These are phyloP conservation scores for Hemistola chrysoprasaria DNA, from an alignment of 2,888 invertebrate genomes.

Conservation along the genomic window DNA sequence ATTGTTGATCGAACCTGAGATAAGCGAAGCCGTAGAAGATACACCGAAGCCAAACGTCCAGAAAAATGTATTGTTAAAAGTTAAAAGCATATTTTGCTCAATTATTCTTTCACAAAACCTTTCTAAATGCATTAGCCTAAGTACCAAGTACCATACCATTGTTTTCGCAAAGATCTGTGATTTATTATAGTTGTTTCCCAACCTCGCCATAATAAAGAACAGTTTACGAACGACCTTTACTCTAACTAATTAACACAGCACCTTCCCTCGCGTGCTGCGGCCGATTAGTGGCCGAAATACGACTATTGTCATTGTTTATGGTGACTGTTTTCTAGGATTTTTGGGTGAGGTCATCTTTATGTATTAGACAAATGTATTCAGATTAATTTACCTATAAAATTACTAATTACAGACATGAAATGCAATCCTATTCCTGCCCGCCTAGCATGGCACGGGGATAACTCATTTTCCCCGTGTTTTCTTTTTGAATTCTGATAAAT, in stretches of 20 bases:
- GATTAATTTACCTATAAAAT: too few relatives aligned
- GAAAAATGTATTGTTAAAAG: too few relatives aligned
- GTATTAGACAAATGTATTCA: constrained; percentile 4
- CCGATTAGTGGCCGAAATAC: constrained; percentile 19
- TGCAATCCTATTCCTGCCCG: too few relatives aligned
- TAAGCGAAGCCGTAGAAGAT: too few relatives aligned
- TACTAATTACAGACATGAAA: too few relatives aligned
- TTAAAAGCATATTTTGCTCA: too few relatives aligned
- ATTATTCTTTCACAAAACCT: not conserved
- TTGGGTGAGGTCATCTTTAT: constrained; percentile 16
- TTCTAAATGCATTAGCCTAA: constrained; percentile 11
- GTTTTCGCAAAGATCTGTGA: constrained; percentile 12
- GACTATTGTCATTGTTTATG: constrained; percentile 24
- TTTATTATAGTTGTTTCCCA: constrained; percentile 8
- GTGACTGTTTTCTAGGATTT: constrained; percentile 13
- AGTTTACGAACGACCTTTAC: constrained; percentile 18
- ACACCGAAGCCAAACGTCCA: too few relatives aligned
- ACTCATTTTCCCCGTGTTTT: too few relatives aligned
- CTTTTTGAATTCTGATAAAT: too few relatives aligned
- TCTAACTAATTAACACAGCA: constrained; percentile 26
- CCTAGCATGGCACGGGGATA: too few relatives aligned
- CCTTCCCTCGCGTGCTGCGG: constrained; percentile 22
- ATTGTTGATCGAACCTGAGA: too few relatives aligned
- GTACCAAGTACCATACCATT: constrained; percentile 8
- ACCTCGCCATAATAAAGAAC: constrained; percentile 23